phyloP scores from a whole-genome alignment of 2,113 vertebrate species.

The Nothocercus julius region DNA sequence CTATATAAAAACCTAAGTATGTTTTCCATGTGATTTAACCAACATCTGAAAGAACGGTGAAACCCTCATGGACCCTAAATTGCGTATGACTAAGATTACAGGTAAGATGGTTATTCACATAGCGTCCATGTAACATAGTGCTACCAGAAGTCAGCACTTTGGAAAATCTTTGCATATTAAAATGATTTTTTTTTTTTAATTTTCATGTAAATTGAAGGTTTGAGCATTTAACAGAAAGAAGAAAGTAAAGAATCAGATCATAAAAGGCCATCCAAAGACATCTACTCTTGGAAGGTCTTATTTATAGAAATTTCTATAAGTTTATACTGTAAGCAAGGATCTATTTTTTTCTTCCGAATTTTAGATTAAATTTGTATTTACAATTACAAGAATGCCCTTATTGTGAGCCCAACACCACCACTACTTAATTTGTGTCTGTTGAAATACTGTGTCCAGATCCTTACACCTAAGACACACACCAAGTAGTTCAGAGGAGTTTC shows the following conservation, averaged over 20 bases:
- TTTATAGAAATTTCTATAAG: too few relatives aligned
- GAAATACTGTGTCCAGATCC: not conserved
- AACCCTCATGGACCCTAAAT: not conserved
- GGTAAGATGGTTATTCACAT: not conserved
- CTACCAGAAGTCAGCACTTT: not conserved
- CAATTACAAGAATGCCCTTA: not conserved
- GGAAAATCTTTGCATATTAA: not conserved
- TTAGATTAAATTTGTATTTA: not conserved
- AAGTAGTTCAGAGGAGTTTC: not conserved
- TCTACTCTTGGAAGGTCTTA: not conserved
- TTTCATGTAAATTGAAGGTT: not conserved
- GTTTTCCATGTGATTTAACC: not conserved
- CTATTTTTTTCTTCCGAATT: not conserved
- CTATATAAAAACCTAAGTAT: not conserved
- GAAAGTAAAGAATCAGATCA: not conserved
- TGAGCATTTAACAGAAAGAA: not conserved
- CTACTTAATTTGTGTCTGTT: not conserved
- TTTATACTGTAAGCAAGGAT: not conserved
- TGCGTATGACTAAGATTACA: not conserved
- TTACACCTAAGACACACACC: not conserved
- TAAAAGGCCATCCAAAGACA: not conserved
- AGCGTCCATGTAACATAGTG: not conserved
- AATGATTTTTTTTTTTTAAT: not conserved
- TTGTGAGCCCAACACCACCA: not conserved
- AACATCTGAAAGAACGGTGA: not conserved